Evolutionary conservation across 2,888 invertebrate species (phyloP).

Genomic region (Miltochrista miniata): DNA sequence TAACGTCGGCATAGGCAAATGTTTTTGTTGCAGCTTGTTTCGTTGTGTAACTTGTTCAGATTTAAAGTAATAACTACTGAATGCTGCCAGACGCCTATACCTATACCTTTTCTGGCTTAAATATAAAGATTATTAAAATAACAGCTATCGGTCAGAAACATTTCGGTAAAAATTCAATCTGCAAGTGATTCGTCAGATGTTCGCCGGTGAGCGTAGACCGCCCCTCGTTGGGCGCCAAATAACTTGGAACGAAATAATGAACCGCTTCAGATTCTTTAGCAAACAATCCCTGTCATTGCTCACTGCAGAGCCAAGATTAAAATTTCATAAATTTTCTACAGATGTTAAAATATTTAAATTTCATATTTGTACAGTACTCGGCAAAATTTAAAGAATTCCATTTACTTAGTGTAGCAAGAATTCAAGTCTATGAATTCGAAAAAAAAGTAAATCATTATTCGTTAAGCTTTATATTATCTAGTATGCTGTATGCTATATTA

Average conservation of each 20-base stretch:
- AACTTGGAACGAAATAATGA: slow-evolving; percentile 71
- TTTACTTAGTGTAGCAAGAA: background rate
- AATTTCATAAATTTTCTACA: slow-evolving; percentile 50
- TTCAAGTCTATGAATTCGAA: background rate
- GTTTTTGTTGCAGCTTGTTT: slow-evolving; percentile 82
- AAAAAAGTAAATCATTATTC: background rate
- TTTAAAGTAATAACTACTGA: slow-evolving; percentile 64
- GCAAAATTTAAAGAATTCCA: slow-evolving; percentile 15
- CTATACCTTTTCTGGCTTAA: slow-evolving; percentile 25
- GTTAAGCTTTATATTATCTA: background rate
- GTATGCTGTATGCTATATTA: too few species aligned
- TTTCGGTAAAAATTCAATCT: slow-evolving; percentile 45
- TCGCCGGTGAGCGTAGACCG: slow-evolving; percentile 49
- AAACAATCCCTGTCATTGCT: slow-evolving; percentile 63
- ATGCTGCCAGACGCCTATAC: slow-evolving; percentile 36
- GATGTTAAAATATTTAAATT: slow-evolving; percentile 31
- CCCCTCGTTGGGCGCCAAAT: slow-evolving; percentile 69
- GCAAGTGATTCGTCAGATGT: slow-evolving; percentile 62
- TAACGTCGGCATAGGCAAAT: slow-evolving; percentile 81
- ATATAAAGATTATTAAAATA: slow-evolving; percentile 9
- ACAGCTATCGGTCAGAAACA: slow-evolving; percentile 39
- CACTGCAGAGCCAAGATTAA: slow-evolving; percentile 57
- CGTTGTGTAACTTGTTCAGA: slow-evolving; percentile 65
- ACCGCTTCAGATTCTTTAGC: slow-evolving; percentile 64
- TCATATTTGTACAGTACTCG: slow-evolving; percentile 25